A percentile compares a stretch with the other conserved stretches of the same genome.
These are phyloP conservation scores for Apaloderma vittatum DNA, from an alignment of 2,113 vertebrate genomes.

Conservation along the genomic window DNA sequence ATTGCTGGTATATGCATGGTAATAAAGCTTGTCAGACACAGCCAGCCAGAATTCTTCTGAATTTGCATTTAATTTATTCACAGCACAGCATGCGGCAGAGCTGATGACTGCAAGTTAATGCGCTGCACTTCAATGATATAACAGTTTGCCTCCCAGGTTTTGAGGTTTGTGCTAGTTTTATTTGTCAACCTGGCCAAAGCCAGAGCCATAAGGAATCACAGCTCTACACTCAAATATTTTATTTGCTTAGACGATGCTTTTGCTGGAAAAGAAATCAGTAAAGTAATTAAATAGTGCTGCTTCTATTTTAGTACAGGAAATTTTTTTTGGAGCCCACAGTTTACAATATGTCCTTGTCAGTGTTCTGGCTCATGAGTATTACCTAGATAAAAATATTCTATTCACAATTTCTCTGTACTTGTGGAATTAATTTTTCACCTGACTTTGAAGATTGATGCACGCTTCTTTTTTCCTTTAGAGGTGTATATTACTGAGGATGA, in stretches of 20 bases:
- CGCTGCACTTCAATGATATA: slow-evolving; percentile 78
- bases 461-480: not conserved
- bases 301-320: slow-evolving; percentile 5
- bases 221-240: slow-evolving; percentile 44
- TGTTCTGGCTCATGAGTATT: not conserved
- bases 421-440: slow-evolving; percentile 8
- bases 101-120: slow-evolving; percentile 76
- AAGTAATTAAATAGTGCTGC: slow-evolving; percentile 44
- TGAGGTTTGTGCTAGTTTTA: slow-evolving; percentile 63
- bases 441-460: not conserved
- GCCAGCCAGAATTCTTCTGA: slow-evolving; percentile 63
- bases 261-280: not conserved
- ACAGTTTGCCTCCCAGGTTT: slow-evolving; percentile 67
- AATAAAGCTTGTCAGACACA: slow-evolving; percentile 54
- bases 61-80: slow-evolving; percentile 77
- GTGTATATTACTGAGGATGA: not conserved
- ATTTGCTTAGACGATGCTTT: slow-evolving; percentile 28
- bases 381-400: slow-evolving; percentile 20
- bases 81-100: slow-evolving; percentile 49
- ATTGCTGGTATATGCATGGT: slow-evolving; percentile 32
- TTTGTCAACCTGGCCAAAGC: slow-evolving; percentile 67
- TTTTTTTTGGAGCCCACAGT: not conserved
- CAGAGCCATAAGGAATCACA: slow-evolving; percentile 26
- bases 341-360: slow-evolving; percentile 12
- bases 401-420: not conserved